These are phyloP conservation scores for Cynocephalus volans DNA, from an alignment of 2,113 vertebrate genomes.

Conservation along the genomic window DNA sequence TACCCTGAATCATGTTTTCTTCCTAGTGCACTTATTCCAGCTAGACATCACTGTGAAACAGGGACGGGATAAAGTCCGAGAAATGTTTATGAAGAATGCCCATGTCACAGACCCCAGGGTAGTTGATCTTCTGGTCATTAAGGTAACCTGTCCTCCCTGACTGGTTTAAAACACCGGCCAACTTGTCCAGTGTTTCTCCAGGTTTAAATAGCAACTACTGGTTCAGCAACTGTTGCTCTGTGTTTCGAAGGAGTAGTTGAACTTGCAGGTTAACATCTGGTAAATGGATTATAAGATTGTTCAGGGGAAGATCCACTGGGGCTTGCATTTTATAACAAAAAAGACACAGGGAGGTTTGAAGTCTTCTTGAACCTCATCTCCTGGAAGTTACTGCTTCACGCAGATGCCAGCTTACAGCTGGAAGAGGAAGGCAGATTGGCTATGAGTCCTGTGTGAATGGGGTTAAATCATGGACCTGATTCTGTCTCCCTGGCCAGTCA, in stretches of 20 bases:
- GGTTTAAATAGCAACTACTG: constrained; percentile 5
- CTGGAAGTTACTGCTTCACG: not conserved
- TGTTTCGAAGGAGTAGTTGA: constrained; percentile 43
- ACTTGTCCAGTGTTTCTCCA: not conserved
- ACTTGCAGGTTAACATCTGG: not conserved
- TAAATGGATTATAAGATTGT: not conserved
- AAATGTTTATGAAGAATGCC: constrained; percentile 95
- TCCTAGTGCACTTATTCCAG: constrained; percentile 92
- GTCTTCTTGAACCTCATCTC: not conserved
- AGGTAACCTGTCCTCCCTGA: constrained; percentile 89
- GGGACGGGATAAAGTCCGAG: constrained; percentile 94
- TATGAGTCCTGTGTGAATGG: not conserved
- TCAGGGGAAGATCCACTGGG: not conserved
- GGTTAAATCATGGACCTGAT: not conserved
- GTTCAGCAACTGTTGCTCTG: not conserved
- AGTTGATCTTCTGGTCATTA: constrained; percentile 97
- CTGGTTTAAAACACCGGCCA: not conserved
- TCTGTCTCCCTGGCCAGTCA: not conserved
- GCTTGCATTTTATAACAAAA: constrained; percentile 16
- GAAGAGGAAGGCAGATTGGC: not conserved
- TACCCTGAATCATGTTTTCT: constrained; percentile 56
- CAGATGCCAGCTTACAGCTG: not conserved
- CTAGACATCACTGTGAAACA: constrained; percentile 94
- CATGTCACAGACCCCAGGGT: constrained; percentile 94
- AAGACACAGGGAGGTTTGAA: not conserved